Conservation (phyloP, 1,140 invertebrate species). For the Rhynchophorus ferrugineus region DNA sequence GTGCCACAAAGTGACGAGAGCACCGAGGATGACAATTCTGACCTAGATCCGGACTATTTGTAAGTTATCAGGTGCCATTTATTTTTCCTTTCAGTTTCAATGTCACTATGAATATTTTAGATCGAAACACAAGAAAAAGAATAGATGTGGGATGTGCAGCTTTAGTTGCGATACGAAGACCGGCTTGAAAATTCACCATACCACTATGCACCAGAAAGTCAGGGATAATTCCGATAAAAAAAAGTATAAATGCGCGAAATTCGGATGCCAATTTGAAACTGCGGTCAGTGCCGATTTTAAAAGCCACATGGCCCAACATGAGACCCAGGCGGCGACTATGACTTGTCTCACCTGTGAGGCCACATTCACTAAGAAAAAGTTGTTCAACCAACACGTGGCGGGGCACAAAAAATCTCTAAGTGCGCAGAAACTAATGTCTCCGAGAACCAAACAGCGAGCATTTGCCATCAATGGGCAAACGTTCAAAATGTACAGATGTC, state of each 20-base stretch:
- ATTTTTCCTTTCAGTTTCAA: neutral
- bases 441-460: no score
- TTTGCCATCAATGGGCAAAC: conserved; percentile 8
- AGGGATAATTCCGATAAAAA: no score
- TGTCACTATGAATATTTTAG: neutral
- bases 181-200: neutral
- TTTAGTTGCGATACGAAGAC: neutral
- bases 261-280: no score
- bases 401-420: neutral
- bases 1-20: neutral
- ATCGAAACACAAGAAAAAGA: neutral
- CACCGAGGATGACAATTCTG: neutral
- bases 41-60: neutral
- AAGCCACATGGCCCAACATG: neutral
- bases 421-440: no score
- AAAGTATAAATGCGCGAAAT: no score
- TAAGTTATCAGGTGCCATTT: neutral
- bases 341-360: neutral
- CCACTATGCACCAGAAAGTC: no score
- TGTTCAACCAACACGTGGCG: neutral
- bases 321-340: neutral
- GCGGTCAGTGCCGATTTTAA: no score
- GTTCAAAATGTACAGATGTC: conserved; percentile 18
- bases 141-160: neutral
- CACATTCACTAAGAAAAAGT: neutral